Base-by-base conservation (phyloP, 2,888 invertebrate genomes). In the Eurois occulta region DNA sequence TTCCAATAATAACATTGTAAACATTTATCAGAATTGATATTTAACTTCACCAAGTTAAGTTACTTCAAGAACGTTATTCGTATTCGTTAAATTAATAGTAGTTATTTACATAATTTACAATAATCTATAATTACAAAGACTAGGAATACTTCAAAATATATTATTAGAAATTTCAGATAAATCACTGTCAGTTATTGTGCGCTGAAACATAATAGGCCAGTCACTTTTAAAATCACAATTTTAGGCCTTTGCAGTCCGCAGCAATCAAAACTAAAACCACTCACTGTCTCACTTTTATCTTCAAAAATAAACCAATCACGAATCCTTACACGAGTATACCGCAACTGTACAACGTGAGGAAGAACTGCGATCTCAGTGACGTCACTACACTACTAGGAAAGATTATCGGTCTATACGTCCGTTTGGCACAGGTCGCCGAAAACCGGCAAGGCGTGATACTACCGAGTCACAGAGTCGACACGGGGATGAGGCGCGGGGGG, bases 391-490 rank as follows among this genome's bases (percentile, higher is more conserved):
- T 94, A 93, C 78, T 89, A 90, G 89, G 88, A 88, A 86, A 89
- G 58, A 85, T 84, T 52, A 85, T 90, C 90, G 90, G 93, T 95
- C 92, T 95, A 96, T 91, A 96, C 96, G 94, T 96, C 96, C 91
- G 96, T 96, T 96, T 96, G 96, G 96, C 96, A 96, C 96, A 96
- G 90, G 89, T 96, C 96, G 94, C 96, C 96, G 96, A 96, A 96
- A 91, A 91, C 93, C 96, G 96, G 96, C 96, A 96, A 91, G 91
- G 96, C 96, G 94, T 94, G 95, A 95, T 96, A 96, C 96, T 96
- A 96, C 96, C 96, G 96, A 52, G 96, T 96, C 80, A 96, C 94
- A 72, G 96, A 96, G 85, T 96, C 96, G 7, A 95, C 91, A 52
- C 96, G 93, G 18, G 95, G 94, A 83, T 96, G 95, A 3, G 95